Evolutionary conservation across 2,797 vertebrate genomes (phyloP).

Genomic region (Sternotherus odoratus): DNA sequence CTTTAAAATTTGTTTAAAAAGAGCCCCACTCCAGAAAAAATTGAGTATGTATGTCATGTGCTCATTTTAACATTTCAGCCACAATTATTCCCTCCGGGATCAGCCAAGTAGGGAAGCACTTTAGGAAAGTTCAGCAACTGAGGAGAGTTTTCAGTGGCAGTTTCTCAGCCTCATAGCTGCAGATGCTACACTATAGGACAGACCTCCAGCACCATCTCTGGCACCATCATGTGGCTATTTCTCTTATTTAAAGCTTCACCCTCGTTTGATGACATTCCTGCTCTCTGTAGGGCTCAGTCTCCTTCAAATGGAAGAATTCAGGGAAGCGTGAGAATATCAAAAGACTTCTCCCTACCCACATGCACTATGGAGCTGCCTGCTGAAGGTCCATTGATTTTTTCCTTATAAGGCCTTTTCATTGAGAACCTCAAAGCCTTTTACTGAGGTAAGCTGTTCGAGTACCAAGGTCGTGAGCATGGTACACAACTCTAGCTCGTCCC

Average conservation of each 20-base stretch:
- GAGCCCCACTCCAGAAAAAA: not conserved
- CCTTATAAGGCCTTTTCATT: not conserved
- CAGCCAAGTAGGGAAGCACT: not conserved
- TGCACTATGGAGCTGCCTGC: not conserved
- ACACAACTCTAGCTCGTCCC: not conserved
- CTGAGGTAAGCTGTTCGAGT: not conserved
- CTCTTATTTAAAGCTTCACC: rapidly evolving
- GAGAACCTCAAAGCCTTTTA: not conserved
- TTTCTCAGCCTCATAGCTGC: not conserved
- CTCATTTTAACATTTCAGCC: rapidly evolving
- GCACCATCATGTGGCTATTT: rapidly evolving
- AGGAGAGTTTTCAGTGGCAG: not conserved
- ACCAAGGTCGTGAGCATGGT: not conserved
- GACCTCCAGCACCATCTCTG: rapidly evolving
- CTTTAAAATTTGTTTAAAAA: not conserved
- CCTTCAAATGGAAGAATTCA: not conserved
- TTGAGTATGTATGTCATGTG: rapidly evolving
- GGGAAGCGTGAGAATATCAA: not conserved
- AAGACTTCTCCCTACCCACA: no score
- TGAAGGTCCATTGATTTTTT: not conserved
- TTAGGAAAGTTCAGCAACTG: not conserved
- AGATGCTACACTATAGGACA: rapidly evolving
- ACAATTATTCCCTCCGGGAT: rapidly evolving
- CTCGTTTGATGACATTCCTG: rapidly evolving
- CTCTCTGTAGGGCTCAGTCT: rapidly evolving